phyloP scores from a whole-genome alignment of 2,797 vertebrate genomes.

The Melanotaenia boesemani region DNA sequence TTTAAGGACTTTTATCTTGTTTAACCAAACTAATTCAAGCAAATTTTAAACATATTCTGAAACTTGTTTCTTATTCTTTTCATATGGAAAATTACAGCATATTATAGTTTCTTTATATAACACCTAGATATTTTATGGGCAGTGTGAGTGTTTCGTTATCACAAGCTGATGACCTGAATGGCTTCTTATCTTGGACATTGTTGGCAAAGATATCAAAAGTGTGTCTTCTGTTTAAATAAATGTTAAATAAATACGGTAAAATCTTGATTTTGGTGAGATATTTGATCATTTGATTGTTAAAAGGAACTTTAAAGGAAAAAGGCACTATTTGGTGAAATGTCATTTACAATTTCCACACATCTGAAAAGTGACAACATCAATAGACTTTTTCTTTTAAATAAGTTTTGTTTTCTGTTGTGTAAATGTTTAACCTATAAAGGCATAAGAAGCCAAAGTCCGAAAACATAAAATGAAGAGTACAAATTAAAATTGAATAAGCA shows the following conservation, averaged over 20 bases:
- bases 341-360: neutral
- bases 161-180: too few species aligned
- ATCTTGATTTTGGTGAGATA: neutral
- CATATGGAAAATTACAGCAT: neutral
- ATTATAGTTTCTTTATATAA: neutral
- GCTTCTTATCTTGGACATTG: too few species aligned
- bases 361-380: neutral
- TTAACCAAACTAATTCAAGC: neutral
- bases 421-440: neutral
- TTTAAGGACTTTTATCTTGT: neutral
- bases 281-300: neutral
- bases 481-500: neutral
- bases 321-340: neutral
- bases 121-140: too few species aligned
- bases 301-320: neutral
- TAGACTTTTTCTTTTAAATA: neutral
- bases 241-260: neutral
- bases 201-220: too few species aligned
- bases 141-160: too few species aligned
- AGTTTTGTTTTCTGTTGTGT: neutral
- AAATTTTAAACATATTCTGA: neutral
- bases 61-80: neutral
- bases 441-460: too few species aligned
- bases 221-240: too few species aligned
- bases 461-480: neutral